Percentiles rank a stretch among this genome's conserved stretches.
Evolutionary conservation across 2,888 invertebrate genomes (phyloP).

Genomic region (Heliconius erato): DNA sequence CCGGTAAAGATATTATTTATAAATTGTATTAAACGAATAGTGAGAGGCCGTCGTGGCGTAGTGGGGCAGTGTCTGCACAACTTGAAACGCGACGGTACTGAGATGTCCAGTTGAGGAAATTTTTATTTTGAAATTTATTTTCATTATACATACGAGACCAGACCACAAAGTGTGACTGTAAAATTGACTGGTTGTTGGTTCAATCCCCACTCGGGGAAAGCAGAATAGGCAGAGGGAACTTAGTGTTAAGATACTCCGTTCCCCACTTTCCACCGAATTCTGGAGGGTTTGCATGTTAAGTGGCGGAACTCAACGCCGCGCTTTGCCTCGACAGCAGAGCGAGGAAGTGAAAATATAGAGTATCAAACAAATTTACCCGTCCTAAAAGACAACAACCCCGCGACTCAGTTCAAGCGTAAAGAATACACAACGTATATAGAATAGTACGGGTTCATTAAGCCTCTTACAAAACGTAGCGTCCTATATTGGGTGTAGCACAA

Average conservation of each 20-base stretch:
- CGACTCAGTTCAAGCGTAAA: background rate
- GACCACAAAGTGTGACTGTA: too few relatives aligned
- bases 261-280: too few relatives aligned
- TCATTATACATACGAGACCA: too few relatives aligned
- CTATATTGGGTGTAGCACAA: slow-evolving; percentile 8
- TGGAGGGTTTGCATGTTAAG: too few relatives aligned
- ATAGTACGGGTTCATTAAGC: slow-evolving; percentile 4
- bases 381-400: background rate
- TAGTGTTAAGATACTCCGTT: too few relatives aligned
- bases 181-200: too few relatives aligned
- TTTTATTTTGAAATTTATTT: background rate
- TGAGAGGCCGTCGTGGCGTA: background rate
- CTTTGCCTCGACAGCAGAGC: too few relatives aligned
- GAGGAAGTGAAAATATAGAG: background rate
- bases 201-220: too few relatives aligned
- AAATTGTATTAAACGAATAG: slow-evolving; percentile 20
- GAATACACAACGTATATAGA: background rate
- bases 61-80: too few relatives aligned
- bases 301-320: too few relatives aligned
- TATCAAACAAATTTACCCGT: background rate
- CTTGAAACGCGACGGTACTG: background rate
- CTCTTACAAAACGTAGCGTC: slow-evolving; percentile 12
- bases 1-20: slow-evolving; percentile 37
- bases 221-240: too few relatives aligned
- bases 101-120: background rate